A percentile compares a stretch with the other conserved stretches of the same genome.
These are phyloP conservation scores for Zoanthus gigantus DNA, from an alignment of 92 coral and sea anemone genomes.

Conservation along the genomic window DNA sequence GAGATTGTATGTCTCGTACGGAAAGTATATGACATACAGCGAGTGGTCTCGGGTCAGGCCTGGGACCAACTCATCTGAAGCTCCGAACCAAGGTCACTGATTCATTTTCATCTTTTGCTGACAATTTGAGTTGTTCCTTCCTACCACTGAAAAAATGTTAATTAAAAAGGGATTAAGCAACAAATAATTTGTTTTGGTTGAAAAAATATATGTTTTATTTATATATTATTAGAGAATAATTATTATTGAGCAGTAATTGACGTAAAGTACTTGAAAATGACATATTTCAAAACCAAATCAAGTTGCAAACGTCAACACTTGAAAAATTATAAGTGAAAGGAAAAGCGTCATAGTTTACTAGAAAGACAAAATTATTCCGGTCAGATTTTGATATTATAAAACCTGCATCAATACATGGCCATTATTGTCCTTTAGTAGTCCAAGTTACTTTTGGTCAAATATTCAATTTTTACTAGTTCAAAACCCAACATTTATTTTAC, in stretches of 20 bases:
- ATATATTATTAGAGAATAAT: not conserved
- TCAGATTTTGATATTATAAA: not conserved
- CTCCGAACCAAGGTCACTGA: no score
- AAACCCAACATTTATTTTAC: not conserved
- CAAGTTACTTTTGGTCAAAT: not conserved
- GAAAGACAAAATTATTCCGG: not conserved
- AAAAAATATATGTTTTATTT: no score
- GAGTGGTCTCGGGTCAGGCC: no score
- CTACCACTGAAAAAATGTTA: no score
- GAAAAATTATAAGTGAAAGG: not conserved
- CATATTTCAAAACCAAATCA: not conserved
- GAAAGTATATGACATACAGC: no score
- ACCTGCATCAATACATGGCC: not conserved
- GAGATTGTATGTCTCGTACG: no score
- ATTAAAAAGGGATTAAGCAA: no score
- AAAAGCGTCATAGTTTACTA: not conserved
- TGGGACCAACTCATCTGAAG: no score
- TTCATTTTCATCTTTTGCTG: no score
- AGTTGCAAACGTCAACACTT: constrained; percentile 1
- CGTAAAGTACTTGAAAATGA: constrained; percentile 1
- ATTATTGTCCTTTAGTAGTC: not conserved
- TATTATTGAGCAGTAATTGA: not conserved
- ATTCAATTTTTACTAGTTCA: not conserved
- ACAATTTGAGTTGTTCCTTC: no score
- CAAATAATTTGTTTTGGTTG: no score